phyloP scores from a whole-genome alignment of 2,888 invertebrate genomes.

The Volucella zonaria region DNA sequence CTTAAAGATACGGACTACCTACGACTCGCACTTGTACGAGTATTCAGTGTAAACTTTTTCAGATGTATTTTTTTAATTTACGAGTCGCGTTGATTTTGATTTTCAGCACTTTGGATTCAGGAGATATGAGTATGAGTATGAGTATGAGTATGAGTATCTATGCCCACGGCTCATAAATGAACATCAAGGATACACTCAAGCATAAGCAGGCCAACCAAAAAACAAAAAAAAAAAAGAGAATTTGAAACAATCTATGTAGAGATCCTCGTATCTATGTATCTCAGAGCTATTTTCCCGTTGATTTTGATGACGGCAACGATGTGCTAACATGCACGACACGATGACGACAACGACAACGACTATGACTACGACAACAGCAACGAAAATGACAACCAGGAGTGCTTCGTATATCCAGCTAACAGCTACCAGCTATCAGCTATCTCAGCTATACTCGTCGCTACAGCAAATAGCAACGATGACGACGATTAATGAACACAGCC shows the following conservation, averaged over 20 bases:
- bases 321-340: slow-evolving; percentile 30
- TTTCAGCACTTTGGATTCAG: slow-evolving; percentile 45
- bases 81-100: slow-evolving; percentile 62
- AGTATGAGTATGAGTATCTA: background rate
- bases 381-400: slow-evolving; percentile 3
- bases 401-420: background rate
- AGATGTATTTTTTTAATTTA: slow-evolving; percentile 34
- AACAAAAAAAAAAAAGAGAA: slow-evolving; percentile 5
- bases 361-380: slow-evolving; percentile 23
- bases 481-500: slow-evolving; percentile 73
- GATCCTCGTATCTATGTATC: slow-evolving; percentile 1
- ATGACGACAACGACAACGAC: slow-evolving; percentile 27
- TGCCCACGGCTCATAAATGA: slow-evolving; percentile 43
- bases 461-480: slow-evolving; percentile 6
- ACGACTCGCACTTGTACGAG: slow-evolving; percentile 19
- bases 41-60: background rate
- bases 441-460: no score
- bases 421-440: background rate
- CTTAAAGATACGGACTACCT: slow-evolving; percentile 31
- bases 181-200: slow-evolving; percentile 43
- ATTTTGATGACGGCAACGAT: slow-evolving; percentile 62
- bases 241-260: slow-evolving; percentile 38
- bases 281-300: slow-evolving; percentile 43
- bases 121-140: background rate
- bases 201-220: background rate